phyloP scores from a whole-genome alignment of 2,797 vertebrate species.

The Eidolon dupreanum region DNA sequence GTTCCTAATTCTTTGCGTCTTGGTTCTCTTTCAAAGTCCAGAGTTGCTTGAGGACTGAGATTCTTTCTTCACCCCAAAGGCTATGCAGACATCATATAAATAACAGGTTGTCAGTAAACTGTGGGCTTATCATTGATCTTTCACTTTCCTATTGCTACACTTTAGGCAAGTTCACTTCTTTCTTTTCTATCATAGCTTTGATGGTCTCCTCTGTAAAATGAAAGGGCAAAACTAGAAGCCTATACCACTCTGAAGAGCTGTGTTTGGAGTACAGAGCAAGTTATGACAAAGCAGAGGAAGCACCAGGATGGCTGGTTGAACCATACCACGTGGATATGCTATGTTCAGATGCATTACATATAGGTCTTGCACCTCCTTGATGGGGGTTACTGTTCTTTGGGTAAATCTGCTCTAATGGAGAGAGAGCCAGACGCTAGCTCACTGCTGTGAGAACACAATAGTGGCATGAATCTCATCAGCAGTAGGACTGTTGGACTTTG shows the following conservation, averaged over 20 bases:
- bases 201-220: conserved; percentile 17
- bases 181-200: conserved; percentile 26
- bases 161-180: background rate
- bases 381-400: background rate
- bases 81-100: background rate
- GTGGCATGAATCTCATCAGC: background rate
- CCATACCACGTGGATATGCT: background rate
- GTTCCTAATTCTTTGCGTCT: background rate
- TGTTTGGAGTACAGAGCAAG: background rate
- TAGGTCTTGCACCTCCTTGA: background rate
- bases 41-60: background rate
- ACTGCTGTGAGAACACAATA: background rate
- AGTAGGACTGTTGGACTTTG: background rate
- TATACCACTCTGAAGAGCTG: background rate
- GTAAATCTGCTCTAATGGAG: background rate
- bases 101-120: background rate
- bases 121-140: background rate
- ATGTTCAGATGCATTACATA: background rate
- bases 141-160: background rate
- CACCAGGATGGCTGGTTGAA: background rate
- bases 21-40: background rate
- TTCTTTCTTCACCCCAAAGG: background rate
- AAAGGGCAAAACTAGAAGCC: background rate
- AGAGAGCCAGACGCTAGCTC: background rate
- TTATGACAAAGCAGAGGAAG: background rate